Evolutionary conservation across 2,797 vertebrate genomes (phyloP).

Genomic region (Hemitrygon akajei): DNA sequence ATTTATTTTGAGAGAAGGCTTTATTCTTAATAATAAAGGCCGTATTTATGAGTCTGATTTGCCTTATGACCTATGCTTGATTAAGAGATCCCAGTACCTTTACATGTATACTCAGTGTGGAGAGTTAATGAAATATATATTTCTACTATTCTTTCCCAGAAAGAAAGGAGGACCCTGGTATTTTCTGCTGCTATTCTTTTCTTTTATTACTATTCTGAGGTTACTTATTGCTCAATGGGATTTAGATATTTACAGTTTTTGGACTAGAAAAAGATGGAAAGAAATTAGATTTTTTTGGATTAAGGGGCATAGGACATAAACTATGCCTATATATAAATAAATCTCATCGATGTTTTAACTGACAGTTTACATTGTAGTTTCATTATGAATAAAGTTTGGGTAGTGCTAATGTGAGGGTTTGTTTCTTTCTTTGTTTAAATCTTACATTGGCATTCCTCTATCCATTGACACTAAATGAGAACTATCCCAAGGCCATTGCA

Average conservation of each 20-base stretch:
- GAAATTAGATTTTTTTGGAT: not conserved
- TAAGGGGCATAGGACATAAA: not conserved
- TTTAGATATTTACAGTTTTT: not conserved
- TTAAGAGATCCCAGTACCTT: not conserved
- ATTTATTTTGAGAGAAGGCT: not conserved
- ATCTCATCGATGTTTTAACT: not conserved
- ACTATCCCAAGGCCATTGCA: not conserved
- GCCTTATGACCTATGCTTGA: not conserved
- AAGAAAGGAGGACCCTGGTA: not conserved
- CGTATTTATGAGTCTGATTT: not conserved
- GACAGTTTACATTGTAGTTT: not conserved
- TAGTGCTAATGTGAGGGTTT: not conserved
- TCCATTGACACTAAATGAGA: not conserved
- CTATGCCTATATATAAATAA: not conserved
- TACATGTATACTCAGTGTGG: not conserved
- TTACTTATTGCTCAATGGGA: not conserved
- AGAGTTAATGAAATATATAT: not conserved
- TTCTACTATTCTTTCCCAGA: not conserved
- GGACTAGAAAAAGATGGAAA: not conserved
- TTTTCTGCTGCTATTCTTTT: not conserved
- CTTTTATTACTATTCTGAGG: not conserved
- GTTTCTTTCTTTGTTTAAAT: not conserved
- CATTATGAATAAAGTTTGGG: not conserved
- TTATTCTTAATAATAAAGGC: not conserved
- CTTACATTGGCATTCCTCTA: not conserved